These are phyloP conservation scores for Calosoma granatense DNA, from an alignment of 1,140 invertebrate genomes.

Conservation along the genomic window DNA sequence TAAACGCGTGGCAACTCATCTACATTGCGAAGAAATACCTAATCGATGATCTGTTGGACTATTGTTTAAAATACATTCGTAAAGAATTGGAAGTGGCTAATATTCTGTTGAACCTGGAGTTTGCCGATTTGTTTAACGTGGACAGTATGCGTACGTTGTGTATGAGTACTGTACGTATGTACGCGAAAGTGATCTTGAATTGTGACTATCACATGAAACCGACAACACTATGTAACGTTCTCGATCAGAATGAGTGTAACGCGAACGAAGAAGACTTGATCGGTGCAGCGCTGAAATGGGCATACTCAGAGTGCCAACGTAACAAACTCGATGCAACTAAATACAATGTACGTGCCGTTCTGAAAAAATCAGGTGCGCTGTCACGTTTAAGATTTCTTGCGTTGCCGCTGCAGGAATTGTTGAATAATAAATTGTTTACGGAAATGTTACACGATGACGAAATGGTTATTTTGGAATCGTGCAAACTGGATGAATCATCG, in stretches of 20 bases:
- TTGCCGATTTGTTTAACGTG: slow-evolving; percentile 41
- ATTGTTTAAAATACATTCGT: slow-evolving; percentile 39
- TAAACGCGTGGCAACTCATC: slow-evolving; percentile 42
- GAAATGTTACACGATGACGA: slow-evolving; percentile 18
- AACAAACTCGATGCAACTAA: slow-evolving; percentile 28
- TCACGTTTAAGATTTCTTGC: slow-evolving; percentile 32
- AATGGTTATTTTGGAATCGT: slow-evolving; percentile 13
- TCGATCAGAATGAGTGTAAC: slow-evolving; percentile 36
- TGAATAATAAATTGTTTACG: not conserved
- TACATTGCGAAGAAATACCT: slow-evolving; percentile 48
- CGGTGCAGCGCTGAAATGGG: slow-evolving; percentile 39
- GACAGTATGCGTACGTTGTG: slow-evolving; percentile 34
- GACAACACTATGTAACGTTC: slow-evolving; percentile 35
- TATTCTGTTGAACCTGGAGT: slow-evolving; percentile 42
- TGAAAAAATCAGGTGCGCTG: slow-evolving; percentile 33
- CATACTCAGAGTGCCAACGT: slow-evolving; percentile 35
- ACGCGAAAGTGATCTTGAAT: slow-evolving; percentile 37
- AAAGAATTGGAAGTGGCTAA: slow-evolving; percentile 40
- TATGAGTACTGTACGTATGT: slow-evolving; percentile 37
- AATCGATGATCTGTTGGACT: slow-evolving; percentile 37
- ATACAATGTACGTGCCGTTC: slow-evolving; percentile 33
- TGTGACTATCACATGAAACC: slow-evolving; percentile 37
- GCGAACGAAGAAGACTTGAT: slow-evolving; percentile 39
- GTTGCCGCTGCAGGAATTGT: slow-evolving; percentile 25
- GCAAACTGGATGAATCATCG: slow-evolving; percentile 12